Percentiles rank a stretch among this genome's conserved stretches.
These are phyloP conservation scores for Rallus limicola DNA, from an alignment of 2,113 vertebrate genomes.

Conservation along the genomic window DNA sequence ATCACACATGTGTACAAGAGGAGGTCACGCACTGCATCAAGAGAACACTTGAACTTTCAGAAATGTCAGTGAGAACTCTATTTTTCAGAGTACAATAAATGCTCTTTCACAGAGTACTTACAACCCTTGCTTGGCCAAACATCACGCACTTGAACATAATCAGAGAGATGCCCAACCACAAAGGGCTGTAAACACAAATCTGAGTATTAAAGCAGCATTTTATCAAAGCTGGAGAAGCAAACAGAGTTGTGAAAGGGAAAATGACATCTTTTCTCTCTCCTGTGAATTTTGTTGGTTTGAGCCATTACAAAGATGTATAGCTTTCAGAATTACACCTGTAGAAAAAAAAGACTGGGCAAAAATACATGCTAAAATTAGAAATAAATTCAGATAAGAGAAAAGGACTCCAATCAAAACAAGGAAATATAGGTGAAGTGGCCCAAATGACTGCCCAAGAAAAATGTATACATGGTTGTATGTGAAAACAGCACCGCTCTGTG, in stretches of 20 bases:
- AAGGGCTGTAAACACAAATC: not conserved
- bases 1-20: not conserved
- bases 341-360: not conserved
- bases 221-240: not conserved
- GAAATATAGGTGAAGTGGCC: not conserved
- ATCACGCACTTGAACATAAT: not conserved
- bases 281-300: not conserved
- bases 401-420: not conserved
- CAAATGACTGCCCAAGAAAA: not conserved
- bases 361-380: not conserved
- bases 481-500: not conserved
- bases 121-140: not conserved
- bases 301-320: not conserved
- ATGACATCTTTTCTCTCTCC: not conserved
- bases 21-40: not conserved
- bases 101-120: not conserved
- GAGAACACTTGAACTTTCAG: not conserved
- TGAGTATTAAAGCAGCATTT: not conserved
- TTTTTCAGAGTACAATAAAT: conserved; percentile 3
- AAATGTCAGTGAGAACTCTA: not conserved
- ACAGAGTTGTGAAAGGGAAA: not conserved
- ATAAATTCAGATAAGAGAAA: not conserved
- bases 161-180: not conserved
- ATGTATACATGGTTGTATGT: not conserved
- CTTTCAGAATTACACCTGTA: not conserved